Evolutionary conservation across 2,113 vertebrate species (phyloP).

Genomic region (Serinus canaria): DNA sequence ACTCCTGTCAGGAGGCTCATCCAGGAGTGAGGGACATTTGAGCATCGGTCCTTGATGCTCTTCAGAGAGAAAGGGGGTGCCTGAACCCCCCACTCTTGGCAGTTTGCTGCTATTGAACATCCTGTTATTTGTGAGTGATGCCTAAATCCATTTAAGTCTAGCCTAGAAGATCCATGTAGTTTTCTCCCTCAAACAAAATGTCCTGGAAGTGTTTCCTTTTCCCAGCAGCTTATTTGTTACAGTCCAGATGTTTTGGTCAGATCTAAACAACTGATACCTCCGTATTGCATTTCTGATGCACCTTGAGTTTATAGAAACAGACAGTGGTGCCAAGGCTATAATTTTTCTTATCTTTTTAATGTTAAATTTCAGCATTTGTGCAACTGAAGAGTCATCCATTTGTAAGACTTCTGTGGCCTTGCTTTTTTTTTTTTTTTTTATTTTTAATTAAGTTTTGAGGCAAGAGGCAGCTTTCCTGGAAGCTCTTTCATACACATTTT

Average conservation of each 20-base stretch:
- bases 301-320: not conserved
- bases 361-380: not conserved
- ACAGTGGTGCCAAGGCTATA: not conserved
- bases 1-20: not conserved
- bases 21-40: not conserved
- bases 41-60: not conserved
- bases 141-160: not conserved
- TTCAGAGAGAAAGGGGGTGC: not conserved
- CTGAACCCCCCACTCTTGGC: not conserved
- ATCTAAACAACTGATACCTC: not conserved
- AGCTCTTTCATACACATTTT: not conserved
- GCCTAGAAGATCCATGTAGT: not conserved
- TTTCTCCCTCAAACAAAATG: not conserved
- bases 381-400: not conserved
- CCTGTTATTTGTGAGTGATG: not conserved
- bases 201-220: too few relatives aligned
- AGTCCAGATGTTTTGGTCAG: not conserved
- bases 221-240: not conserved
- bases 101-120: not conserved
- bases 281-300: not conserved
- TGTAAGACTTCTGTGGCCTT: not conserved
- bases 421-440: not conserved
- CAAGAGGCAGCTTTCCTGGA: not conserved
- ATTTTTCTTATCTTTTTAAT: not conserved
- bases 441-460: slow-evolving; percentile 10